Base-by-base conservation (phyloP, 1,140 invertebrate genomes). In the Eciton burchellii region DNA sequence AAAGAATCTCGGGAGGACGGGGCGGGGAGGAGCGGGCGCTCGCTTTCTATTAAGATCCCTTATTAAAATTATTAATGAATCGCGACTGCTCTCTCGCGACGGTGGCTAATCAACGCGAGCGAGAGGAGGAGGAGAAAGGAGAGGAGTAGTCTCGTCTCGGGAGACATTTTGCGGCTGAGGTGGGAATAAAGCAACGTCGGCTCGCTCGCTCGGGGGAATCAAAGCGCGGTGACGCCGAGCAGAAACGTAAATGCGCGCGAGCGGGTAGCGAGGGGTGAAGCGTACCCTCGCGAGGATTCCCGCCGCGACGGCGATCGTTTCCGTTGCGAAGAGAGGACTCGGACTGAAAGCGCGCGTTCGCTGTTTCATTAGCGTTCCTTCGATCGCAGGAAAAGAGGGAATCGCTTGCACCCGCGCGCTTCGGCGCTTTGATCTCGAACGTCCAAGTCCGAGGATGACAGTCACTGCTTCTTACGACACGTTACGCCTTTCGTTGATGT, bases 11-110 rank as follows among this genome's bases (percentile, higher is more conserved):
- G 72, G 60, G 26, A 16, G 47, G 41, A 57, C 19, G 11, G 12
- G 54, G 14, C 19, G 52, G 21, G 62, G 9, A 45, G 49, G 16
- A 12, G 41, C 19, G 41, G 12, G 8, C 47, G 9, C 63, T 52
- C 19, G 43, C 73, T 77, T 81, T 59, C 63, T 35, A 71, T 81
- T 79, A 68, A 81, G 82, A 65, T 84, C 74, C 66, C 76, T 81
- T 84, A 81, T 84, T 84, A 72, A 84, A 84, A 84, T 84, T 84
- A 84, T 84, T 81, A 84, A 84, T 81, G 82, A 84, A 63, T 65
- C 59, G 76, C 76, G 77, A 81, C 65, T 81, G 66, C 77, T n/a
- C n/a, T n/a, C n/a, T 81, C 56, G 68, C 63, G 52, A 71, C 56
- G 82, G 65, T 45, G 49, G 74, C 43, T 60, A 74, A 83, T 68